These are phyloP conservation scores for Lasioglossum morio DNA, from an alignment of 2,888 invertebrate species.

Conservation along the genomic window DNA sequence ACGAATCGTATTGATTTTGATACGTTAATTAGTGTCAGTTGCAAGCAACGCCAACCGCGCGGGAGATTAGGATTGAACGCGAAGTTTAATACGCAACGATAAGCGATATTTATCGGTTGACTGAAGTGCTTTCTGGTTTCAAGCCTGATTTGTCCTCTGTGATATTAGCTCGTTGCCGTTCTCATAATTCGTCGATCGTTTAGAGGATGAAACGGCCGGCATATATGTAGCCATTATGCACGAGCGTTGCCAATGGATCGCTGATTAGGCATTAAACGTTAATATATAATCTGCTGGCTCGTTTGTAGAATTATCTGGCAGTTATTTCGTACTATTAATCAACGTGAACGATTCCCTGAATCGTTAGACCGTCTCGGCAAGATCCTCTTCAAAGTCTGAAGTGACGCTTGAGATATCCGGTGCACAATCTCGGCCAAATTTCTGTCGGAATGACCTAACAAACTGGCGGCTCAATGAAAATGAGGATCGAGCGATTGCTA, in stretches of 20 bases:
- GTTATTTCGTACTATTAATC: background rate
- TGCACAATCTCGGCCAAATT: background rate
- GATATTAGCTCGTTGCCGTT: slow-evolving; percentile 9
- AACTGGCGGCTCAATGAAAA: background rate
- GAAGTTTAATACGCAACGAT: slow-evolving; percentile 14
- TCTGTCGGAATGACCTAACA: background rate
- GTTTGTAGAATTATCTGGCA: background rate
- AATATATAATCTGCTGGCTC: slow-evolving; percentile 1
- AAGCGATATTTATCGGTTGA: slow-evolving; percentile 18
- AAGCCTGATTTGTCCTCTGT: slow-evolving; percentile 8
- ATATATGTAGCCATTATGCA: background rate
- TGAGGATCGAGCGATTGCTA: background rate
- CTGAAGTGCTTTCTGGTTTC: slow-evolving; percentile 15
- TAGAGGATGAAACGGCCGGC: background rate
- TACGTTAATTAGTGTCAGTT: background rate
- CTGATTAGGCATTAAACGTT: slow-evolving; percentile 3
- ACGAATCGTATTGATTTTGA: background rate
- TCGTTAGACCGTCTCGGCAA: background rate
- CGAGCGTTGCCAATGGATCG: background rate
- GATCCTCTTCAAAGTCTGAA: background rate
- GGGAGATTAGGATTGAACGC: background rate
- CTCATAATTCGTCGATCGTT: slow-evolving; percentile 9
- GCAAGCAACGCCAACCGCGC: background rate
- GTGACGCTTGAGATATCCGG: background rate
- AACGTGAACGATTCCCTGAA: background rate